Evolutionary conservation across 2,113 vertebrate species (phyloP), one percentile per base, ranked within the genome.

Genomic region (Cygnus atratus): DNA sequence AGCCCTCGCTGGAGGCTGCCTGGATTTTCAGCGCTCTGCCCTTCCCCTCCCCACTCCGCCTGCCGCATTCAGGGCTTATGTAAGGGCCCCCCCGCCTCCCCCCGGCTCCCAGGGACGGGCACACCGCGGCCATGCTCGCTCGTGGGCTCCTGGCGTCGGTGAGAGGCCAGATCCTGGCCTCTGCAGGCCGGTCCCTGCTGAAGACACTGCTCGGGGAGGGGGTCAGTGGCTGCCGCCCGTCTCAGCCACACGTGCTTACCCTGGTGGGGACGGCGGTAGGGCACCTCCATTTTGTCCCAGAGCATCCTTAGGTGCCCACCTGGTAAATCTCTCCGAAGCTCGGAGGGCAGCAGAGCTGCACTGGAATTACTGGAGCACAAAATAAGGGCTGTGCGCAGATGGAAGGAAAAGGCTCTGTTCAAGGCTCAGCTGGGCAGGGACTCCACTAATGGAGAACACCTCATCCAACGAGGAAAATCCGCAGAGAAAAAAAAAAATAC

Each of bases 291-390:
- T 76, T 46, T 61, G 68, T 67, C 71, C 79, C 59, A 61, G 88
- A 93, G 70, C 70, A 88, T 81, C 91, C 77, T 76, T 33, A 48
- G 70, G 1, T 80, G 81, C 70, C 71, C 84, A 86, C 39, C 67
- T 41, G 3, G 88, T 35, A 43, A 54, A 76, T 54, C 70, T 72
- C 73, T 79, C 66, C 55, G 57, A 48, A 25, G 83, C 91, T 76
- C 57, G 74, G 73, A 74, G 54, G 55, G 75, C 46, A 89, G 58
- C 65, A 52, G 67, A 90, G 48, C 44, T 85, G 90, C 86, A 52
- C 94, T 52, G 83, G 52, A 96, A 94, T 97, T 95, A 97, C 25
- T 97, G 93, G 96, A 97, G 97, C 96, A 96, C 96, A 95, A 97
- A 96, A 97, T 85, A 93, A 94, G 79, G 67, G 81, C 86, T 84